Conservation (phyloP, 2,113 vertebrate species). For the Chaetodon trifascialis region DNA sequence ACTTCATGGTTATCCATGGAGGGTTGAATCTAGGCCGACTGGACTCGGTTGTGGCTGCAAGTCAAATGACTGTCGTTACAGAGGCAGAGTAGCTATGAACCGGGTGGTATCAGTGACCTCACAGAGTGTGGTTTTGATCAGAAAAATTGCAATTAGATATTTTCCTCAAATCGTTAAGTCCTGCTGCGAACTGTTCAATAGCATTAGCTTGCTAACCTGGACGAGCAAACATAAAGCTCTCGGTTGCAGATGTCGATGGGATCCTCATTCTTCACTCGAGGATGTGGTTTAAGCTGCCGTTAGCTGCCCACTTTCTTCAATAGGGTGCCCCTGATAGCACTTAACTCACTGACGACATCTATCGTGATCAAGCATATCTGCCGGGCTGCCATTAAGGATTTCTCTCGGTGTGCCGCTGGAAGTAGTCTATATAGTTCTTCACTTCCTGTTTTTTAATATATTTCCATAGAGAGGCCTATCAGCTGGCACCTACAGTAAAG, state of each 20-base stretch:
- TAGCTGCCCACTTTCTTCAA: background rate
- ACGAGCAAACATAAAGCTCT: background rate
- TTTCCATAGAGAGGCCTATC: conserved; percentile 54
- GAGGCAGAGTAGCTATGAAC: too few relatives aligned
- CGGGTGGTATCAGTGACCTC: too few relatives aligned
- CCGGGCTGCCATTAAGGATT: background rate
- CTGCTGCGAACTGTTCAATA: background rate
- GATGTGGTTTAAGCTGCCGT: background rate
- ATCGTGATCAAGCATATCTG: background rate
- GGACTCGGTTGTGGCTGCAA: too few relatives aligned
- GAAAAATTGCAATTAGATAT: background rate
- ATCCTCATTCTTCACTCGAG: background rate
- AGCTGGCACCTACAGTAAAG: conserved; percentile 43
- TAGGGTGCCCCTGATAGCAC: background rate
- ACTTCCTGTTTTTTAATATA: conserved; percentile 38
- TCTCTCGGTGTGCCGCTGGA: background rate
- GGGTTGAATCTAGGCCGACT: too few relatives aligned
- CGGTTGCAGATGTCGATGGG: background rate
- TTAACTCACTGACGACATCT: background rate
- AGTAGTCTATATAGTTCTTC: conserved; percentile 4
- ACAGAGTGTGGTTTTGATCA: too few relatives aligned
- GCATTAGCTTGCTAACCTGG: background rate
- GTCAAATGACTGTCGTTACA: too few relatives aligned
- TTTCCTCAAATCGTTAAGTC: background rate
- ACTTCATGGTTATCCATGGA: too few relatives aligned